Evolutionary conservation across 2,797 vertebrate species (phyloP), one percentile per base, ranked within the genome.

Genomic region (Luscinia luscinia): DNA sequence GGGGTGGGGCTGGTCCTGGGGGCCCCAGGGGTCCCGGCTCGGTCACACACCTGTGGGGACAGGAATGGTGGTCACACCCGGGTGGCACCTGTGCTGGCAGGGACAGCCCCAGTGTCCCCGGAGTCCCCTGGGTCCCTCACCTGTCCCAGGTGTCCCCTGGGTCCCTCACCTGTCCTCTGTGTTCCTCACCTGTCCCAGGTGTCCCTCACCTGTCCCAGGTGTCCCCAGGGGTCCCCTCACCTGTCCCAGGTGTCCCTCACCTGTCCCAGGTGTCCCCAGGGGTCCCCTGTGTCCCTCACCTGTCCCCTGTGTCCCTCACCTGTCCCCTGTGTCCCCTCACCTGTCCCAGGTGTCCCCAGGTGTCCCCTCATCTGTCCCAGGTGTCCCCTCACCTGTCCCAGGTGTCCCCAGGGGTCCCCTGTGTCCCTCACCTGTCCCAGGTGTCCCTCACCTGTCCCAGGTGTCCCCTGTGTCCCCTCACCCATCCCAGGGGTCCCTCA

Each of bases 11-110:
- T 2, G 14, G 3, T 21, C 21, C 61, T 9, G 30, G 27, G 43
- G 45, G n/a, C 28, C 68, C 28, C 18, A 17, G 43, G 68, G 26
- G 49, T 28, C 38, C 27, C 54, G 57, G 75, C 5, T 48, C 88
- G 28, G n/a, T 98, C 97, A 98, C 95, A 98, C 98, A 93, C 97
- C 98, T 98, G 95, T 4, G 59, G 89, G 91, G 74, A 87, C 27
- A 57, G 90, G 54, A 28, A 13, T 11, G 28, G 70, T 19, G 28
- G 66, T 76, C 13, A 91, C 41, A 59, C 23, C 10, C 2, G 3
- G 49, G 4, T 23, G 4, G 48, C 49, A 4, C 3, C 7, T 9
- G 16, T 3, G 26, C 32, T 7, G 70, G 41, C 45, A 36, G 38
- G 8, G 66, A 24, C 49, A 40, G 40, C 40, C 40, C 40, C 9